A percentile compares a stretch with the other conserved stretches of the same genome.
phyloP scores from a whole-genome alignment of 2,888 invertebrate genomes.

The Piscicola geometra region DNA sequence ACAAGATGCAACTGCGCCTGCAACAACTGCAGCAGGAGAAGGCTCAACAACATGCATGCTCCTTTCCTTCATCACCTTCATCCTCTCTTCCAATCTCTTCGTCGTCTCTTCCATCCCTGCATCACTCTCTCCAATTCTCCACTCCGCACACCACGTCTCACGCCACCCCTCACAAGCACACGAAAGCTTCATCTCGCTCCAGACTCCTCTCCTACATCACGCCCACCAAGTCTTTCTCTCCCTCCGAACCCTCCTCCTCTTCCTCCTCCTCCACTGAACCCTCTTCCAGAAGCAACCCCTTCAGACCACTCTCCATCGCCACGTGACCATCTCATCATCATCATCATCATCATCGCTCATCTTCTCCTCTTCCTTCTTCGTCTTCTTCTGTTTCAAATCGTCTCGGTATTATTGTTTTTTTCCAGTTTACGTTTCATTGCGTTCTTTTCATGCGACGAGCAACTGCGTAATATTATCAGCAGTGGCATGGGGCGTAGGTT shows the following conservation, averaged over 20 bases:
- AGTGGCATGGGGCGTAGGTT: too few relatives aligned
- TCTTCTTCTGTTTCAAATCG: too few relatives aligned
- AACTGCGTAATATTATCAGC: too few relatives aligned
- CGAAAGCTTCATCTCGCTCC: neutral
- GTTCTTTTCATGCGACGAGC: too few relatives aligned
- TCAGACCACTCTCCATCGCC: constrained; percentile 28
- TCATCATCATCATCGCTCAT: neutral
- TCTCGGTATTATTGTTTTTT: too few relatives aligned
- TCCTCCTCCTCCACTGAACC: neutral
- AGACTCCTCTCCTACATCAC: constrained; percentile 10
- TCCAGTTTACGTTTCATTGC: too few relatives aligned
- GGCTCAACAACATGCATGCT: constrained; percentile 39
- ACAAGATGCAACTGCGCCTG: constrained; percentile 47
- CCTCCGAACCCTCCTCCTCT: neutral
- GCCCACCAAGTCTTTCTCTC: neutral
- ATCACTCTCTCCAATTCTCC: neutral
- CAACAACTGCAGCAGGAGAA: constrained; percentile 50
- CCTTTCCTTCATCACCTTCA: neutral
- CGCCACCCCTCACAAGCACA: neutral
- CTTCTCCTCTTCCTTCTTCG: neutral
- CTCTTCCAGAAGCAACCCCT: constrained; percentile 11
- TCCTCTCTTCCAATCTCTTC: constrained; percentile 14
- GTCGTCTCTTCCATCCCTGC: constrained; percentile 1
- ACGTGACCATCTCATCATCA: neutral
- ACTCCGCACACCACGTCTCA: neutral